Evolutionary conservation across 2,113 vertebrate species (phyloP), one percentile per base, ranked within the genome.

Genomic region (Ceratotherium simum): DNA sequence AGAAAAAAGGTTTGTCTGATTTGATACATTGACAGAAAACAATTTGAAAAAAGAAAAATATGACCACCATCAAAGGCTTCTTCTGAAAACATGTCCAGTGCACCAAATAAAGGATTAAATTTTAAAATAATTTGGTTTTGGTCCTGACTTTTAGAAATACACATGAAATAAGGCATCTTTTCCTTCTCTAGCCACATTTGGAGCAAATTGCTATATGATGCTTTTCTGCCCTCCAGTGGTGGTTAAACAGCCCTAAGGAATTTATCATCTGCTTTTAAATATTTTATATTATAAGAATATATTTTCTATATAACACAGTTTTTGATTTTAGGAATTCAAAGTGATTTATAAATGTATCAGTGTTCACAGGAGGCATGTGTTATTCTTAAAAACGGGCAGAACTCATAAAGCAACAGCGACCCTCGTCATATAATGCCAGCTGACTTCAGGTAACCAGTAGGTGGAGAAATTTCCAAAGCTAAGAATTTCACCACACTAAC

Each of bases 401-500:
- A 72, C 3, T 95, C 64, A 51, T 46, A 33, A 92, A 95, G 51
- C 13, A 72, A 25, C 27, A 36, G 8, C 9, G 13, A 27, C 33
- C 21, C 46, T 90, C 27, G 6, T 83, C 64, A 9, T 58, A 21
- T 54, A 87, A 51, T 5, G 21, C 16, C 76, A 90, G 73, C 25
- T 64, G 46, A 80, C 51, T 87, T 42, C 4, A 60, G 65, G 48
- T 46, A 90, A 23, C 97, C 97, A 96, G 97, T 69, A 97, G 97
- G 87, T 97, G 98, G 98, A 90, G 97, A 46, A 92, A 92, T 98
- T 96, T 98, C 69, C 97, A 97, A 96, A 97, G 96, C 90, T 97
- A 96, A 96, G 67, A 85, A 39, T 8, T 36, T n/a, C 10, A 29
- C 14, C 16, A 4, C 17, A 2, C 3, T 27, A 3, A 60, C 17